These are phyloP conservation scores for Plotosus lineatus DNA, from an alignment of 2,113 vertebrate genomes.

Conservation along the genomic window DNA sequence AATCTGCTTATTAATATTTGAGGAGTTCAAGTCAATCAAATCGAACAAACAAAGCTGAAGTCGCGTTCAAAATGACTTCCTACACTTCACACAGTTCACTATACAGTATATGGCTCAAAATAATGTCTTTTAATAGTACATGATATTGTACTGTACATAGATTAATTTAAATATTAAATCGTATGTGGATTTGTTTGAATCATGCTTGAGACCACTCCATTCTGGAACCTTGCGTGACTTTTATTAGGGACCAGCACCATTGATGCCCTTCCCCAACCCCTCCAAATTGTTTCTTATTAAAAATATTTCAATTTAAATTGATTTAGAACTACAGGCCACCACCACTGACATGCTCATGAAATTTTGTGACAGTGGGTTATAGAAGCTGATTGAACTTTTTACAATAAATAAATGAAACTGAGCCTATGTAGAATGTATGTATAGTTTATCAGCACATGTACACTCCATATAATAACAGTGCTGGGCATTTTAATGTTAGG, in stretches of 20 bases:
- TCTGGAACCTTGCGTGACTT: neutral
- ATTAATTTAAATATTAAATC: neutral
- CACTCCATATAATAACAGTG: neutral
- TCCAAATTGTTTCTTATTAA: neutral
- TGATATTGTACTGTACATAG: too few relatives aligned
- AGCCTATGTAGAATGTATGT: neutral
- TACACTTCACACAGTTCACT: neutral
- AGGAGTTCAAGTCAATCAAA: neutral
- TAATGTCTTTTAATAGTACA: neutral
- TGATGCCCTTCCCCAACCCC: neutral
- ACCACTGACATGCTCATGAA: neutral
- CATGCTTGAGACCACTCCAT: neutral
- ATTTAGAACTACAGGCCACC: neutral
- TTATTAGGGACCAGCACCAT: slow-evolving; percentile 14
- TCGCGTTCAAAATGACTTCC: neutral
- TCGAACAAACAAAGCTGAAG: neutral
- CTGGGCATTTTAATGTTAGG: neutral
- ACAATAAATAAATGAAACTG: neutral
- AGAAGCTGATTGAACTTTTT: neutral
- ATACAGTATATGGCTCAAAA: neutral
- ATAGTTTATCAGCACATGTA: neutral
- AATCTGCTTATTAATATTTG: neutral
- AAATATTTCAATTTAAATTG: neutral
- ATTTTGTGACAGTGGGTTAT: neutral
- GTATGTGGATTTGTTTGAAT: neutral